A percentile compares a stretch with the other conserved stretches of the same genome.
Evolutionary conservation across 2,113 vertebrate genomes (phyloP).

Genomic region (Lamprotornis superbus): DNA sequence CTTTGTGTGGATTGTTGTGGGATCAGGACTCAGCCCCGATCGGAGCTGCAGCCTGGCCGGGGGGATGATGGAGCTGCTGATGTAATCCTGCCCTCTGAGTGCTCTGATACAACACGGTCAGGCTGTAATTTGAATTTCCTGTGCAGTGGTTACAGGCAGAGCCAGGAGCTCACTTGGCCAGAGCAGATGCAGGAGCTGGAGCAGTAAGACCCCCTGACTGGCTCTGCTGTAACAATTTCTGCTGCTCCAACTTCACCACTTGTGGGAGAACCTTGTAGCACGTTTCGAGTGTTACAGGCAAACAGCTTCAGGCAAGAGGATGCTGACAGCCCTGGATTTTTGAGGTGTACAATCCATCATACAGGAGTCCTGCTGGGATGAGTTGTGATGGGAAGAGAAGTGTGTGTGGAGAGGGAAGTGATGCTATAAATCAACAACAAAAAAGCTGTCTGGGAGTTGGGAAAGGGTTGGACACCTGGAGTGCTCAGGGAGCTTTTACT

Average conservation of each 20-base stretch:
- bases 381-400: background rate
- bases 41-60: background rate
- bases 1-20: background rate
- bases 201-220: background rate
- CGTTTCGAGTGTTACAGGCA: background rate
- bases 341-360: fast-evolving
- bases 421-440: background rate
- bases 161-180: background rate
- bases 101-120: fast-evolving
- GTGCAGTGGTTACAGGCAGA: fast-evolving
- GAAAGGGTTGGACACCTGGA: background rate
- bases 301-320: background rate
- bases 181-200: background rate
- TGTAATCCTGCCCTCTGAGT: background rate
- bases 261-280: background rate
- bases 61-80: background rate
- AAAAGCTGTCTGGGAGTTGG: background rate
- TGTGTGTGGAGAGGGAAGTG: background rate
- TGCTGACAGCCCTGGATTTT: background rate
- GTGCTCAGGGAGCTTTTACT: background rate
- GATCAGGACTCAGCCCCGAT: background rate
- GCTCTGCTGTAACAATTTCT: background rate
- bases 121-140: background rate
- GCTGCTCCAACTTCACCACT: background rate
- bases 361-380: background rate